A percentile compares a stretch with the other conserved stretches of the same genome.
Evolutionary conservation across 2,888 invertebrate genomes (phyloP).

Genomic region (Aphidoletes aphidimyza): DNA sequence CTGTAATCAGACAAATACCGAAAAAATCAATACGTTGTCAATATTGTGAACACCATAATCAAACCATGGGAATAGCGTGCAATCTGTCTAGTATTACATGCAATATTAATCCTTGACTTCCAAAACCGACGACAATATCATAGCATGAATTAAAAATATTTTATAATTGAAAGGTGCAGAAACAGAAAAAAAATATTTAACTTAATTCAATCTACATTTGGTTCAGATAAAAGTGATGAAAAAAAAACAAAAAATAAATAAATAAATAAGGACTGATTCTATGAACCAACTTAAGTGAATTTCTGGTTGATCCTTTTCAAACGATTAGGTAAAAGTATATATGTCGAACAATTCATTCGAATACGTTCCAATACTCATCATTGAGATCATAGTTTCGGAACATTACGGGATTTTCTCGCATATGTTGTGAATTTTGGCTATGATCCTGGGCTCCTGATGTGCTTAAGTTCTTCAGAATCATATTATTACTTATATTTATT

Average conservation of each 20-base stretch:
- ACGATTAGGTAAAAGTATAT: no score
- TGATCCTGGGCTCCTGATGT: background rate
- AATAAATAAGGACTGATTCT: constrained; percentile 40
- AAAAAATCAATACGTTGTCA: no score
- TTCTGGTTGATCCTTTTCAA: background rate
- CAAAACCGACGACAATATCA: no score
- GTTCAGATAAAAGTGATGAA: background rate
- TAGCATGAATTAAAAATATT: no score
- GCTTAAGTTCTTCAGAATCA: constrained; percentile 14
- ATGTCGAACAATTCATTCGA: no score
- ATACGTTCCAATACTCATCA: constrained; percentile 59
- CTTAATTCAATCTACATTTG: background rate
- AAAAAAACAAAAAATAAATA: constrained; percentile 15
- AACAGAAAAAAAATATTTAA: no score
- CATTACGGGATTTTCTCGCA: background rate
- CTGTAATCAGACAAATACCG: no score
- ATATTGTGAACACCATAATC: no score
- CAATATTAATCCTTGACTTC: no score
- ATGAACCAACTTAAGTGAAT: background rate
- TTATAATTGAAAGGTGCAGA: no score
- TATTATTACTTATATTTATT: constrained; percentile 37
- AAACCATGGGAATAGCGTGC: no score
- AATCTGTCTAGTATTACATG: no score
- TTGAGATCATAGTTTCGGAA: constrained; percentile 59
- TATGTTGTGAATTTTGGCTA: background rate